Evolutionary conservation across 1,140 invertebrate genomes (phyloP).

Genomic region (Homalodisca vitripennis): DNA sequence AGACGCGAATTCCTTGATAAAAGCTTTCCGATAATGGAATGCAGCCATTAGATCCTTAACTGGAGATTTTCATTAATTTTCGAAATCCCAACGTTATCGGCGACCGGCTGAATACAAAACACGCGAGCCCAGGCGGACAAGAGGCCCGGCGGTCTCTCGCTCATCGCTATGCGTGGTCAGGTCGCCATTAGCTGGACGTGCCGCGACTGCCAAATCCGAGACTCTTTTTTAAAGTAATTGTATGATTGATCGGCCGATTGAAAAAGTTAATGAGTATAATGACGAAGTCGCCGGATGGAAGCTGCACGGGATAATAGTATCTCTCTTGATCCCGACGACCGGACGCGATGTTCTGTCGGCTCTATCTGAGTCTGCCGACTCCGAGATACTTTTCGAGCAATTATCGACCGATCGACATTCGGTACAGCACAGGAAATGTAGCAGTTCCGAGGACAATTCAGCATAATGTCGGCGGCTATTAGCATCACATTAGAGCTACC

Average conservation of each 20-base stretch:
- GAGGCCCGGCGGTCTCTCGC: too few relatives aligned
- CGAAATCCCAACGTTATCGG: constrained; percentile 11
- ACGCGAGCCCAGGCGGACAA: neutral
- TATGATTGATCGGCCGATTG: neutral
- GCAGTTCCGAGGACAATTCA: too few relatives aligned
- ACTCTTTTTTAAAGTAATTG: constrained; percentile 13
- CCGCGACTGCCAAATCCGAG: constrained; percentile 16
- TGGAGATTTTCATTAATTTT: constrained; percentile 26
- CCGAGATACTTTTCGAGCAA: too few relatives aligned
- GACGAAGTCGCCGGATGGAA: neutral
- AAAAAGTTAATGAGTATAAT: constrained; percentile 11
- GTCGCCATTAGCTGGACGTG: neutral
- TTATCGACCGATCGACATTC: too few relatives aligned
- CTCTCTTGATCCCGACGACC: too few relatives aligned
- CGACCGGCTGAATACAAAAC: constrained; percentile 14
- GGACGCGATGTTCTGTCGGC: too few relatives aligned
- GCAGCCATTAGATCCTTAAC: constrained; percentile 25
- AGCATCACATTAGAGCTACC: too few relatives aligned
- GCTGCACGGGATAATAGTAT: too few relatives aligned
- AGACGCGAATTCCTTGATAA: constrained; percentile 2
- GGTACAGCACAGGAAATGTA: too few relatives aligned
- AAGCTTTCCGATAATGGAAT: constrained; percentile 21
- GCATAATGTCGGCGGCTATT: too few relatives aligned
- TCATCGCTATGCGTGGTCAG: neutral
- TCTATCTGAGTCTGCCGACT: too few relatives aligned